phyloP scores from a whole-genome alignment of 2,888 invertebrate genomes.

The Hypsopygia costalis region DNA sequence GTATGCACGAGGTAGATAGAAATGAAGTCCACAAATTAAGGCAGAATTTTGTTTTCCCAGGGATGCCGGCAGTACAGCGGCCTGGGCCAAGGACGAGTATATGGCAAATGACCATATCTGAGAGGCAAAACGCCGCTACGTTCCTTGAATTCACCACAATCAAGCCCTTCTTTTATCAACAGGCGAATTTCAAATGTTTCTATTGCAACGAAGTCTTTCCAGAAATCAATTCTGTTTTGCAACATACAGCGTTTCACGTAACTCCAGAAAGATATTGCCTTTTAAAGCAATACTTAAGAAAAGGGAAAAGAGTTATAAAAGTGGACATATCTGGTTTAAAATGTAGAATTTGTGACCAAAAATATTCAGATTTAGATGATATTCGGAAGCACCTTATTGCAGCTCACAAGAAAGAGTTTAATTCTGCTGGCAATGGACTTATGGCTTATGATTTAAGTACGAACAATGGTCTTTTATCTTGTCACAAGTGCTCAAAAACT shows the following conservation, averaged over 20 bases:
- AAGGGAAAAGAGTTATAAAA: conserved; percentile 68
- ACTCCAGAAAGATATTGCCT: conserved; percentile 50
- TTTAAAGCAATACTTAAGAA: conserved; percentile 56
- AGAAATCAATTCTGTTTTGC: conserved; percentile 55
- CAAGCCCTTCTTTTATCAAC: conserved; percentile 67
- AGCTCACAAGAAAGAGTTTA: conserved; percentile 63
- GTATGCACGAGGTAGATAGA: not conserved
- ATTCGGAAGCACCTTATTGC: conserved; percentile 50
- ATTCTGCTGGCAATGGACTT: conserved; percentile 62
- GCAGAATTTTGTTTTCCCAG: conserved; percentile 40
- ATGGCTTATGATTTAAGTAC: conserved; percentile 61
- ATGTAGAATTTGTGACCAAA: conserved; percentile 62
- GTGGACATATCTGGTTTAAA: conserved; percentile 64
- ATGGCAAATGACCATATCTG: conserved; percentile 73
- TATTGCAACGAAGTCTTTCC: conserved; percentile 66
- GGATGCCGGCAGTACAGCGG: conserved; percentile 31
- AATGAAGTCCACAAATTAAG: conserved; percentile 14
- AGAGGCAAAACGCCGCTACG: conserved; percentile 66
- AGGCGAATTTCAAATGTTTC: conserved; percentile 71
- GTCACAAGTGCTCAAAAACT: conserved; percentile 58
- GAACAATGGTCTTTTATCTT: conserved; percentile 50
- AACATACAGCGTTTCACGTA: conserved; percentile 46
- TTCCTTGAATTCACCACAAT: conserved; percentile 61
- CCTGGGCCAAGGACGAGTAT: conserved; percentile 57
- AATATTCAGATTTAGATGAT: conserved; percentile 58